Evolutionary conservation across 2,797 vertebrate species (phyloP), one percentile per base, ranked within the genome.

Genomic region (Rallus crepitans): DNA sequence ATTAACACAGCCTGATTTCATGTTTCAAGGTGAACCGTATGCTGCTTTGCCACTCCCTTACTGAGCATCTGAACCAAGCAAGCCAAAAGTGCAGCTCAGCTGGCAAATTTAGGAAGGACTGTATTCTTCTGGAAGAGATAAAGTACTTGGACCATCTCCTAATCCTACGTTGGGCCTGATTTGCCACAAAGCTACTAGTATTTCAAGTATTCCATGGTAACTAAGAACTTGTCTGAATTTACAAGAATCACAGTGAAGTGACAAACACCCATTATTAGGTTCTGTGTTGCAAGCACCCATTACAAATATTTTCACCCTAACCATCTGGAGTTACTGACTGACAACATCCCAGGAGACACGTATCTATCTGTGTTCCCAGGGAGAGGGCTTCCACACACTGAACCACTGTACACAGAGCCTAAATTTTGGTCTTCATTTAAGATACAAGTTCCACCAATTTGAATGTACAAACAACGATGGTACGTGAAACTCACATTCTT

Each of bases 1-100:
- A 81, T 47, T 82, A 85, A 63, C 64, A 72, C 19, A 48, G 52
- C 30, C 55, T 71, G 24, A 77, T 92, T 92, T 87, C 69, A 37
- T 25, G 83, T 85, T 91, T 20, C 73, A 88, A 72, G 47, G 65
- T 82, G 47, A 94, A 66, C 47, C 57, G 10, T 28, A 69, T 7
- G 16, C n/a, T 82, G 52, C 40, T 84, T 78, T 83, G 61, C 47
- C 55, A 78, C 37, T 89, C 53, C 72, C 48, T 59, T 57, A 68
- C 59, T 24, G 23, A 88, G 63, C 11, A 69, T n/a, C 35, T 81
- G 37, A 90, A 88, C 23, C 56, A 28, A 70, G 4, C 35, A 60
- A 89, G 78, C 17, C 70, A 76, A 55, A 91, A 72, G 11, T 35
- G n/a, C 33, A 86, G 50, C 24, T 90, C 65, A 66, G 13, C 10